Conservation (phyloP, 2,797 vertebrate genomes). For the Bufotes viridis region DNA sequence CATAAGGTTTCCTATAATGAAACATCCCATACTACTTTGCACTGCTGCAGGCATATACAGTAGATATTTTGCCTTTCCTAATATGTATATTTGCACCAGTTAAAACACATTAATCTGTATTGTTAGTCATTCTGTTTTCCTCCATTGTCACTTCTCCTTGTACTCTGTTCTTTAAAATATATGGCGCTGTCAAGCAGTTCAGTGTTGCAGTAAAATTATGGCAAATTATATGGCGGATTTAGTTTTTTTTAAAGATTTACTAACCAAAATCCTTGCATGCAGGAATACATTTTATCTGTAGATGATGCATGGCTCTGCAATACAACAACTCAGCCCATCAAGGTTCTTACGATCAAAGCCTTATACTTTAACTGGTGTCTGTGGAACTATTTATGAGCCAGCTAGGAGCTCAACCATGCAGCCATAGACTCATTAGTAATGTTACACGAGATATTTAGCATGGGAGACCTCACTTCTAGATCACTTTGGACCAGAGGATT, state of each 20-base stretch:
- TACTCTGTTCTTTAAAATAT: constrained; percentile 18
- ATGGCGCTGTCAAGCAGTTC: constrained; percentile 4
- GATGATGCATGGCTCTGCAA: constrained; percentile 21
- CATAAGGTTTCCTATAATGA: no score
- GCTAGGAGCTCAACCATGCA: neutral
- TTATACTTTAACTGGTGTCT: constrained; percentile 20
- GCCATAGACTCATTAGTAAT: constrained; percentile 25
- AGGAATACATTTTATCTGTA: constrained; percentile 35
- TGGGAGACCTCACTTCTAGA: neutral
- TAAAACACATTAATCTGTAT: neutral
- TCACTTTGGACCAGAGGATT: neutral
- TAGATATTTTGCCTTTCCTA: neutral
- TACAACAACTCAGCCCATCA: constrained; percentile 21
- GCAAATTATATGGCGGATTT: constrained; percentile 18
- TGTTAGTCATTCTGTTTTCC: neutral
- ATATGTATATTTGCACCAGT: neutral
- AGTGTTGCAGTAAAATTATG: constrained; percentile 24
- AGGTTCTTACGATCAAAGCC: neutral
- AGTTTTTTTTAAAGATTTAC: constrained; percentile 17
- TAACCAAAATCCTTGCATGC: constrained; percentile 25
- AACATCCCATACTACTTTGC: no score
- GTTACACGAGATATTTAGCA: neutral
- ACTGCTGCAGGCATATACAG: no score
- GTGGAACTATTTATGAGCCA: constrained; percentile 24
- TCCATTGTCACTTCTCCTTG: neutral